Evolutionary conservation across 1,140 invertebrate species (phyloP).

Genomic region (Drosophila sproati): DNA sequence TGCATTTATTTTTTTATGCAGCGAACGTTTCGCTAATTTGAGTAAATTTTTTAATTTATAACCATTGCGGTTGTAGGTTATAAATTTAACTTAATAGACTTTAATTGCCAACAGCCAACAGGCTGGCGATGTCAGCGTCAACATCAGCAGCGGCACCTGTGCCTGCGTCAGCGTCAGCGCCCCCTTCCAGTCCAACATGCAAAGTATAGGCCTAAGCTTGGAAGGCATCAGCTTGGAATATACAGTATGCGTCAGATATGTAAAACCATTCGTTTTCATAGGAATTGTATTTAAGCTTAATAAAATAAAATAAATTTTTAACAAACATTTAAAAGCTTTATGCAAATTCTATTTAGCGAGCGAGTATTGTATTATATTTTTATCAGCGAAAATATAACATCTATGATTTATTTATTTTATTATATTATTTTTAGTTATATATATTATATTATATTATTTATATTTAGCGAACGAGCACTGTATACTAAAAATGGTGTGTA

Average conservation of each 20-base stretch:
- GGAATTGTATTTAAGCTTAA: too few relatives aligned
- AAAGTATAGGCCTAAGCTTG: slow-evolving; percentile 37
- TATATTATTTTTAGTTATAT: too few relatives aligned
- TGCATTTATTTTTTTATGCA: slow-evolving; percentile 65
- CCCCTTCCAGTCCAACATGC: slow-evolving; percentile 16
- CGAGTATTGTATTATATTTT: too few relatives aligned
- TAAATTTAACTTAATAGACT: slow-evolving; percentile 75
- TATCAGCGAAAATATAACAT: too few relatives aligned
- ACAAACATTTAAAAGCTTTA: background rate
- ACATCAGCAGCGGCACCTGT: slow-evolving; percentile 28
- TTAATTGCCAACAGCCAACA: slow-evolving; percentile 50
- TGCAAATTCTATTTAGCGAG: background rate
- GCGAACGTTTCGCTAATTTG: slow-evolving; percentile 64
- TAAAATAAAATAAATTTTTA: too few relatives aligned
- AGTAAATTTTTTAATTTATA: slow-evolving; percentile 72
- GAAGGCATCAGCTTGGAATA: background rate
- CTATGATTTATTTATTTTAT: too few relatives aligned
- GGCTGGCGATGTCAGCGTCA: background rate
- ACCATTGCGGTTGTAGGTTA: slow-evolving; percentile 42
- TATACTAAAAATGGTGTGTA: slow-evolving; percentile 24
- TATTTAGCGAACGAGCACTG: background rate
- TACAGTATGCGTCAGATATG: background rate
- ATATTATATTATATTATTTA: background rate
- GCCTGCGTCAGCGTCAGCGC: background rate
- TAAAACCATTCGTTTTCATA: too few relatives aligned